Evolutionary conservation across 2,113 vertebrate genomes (phyloP), one percentile per base, ranked within the genome.

Genomic region (Cepphus grylle): DNA sequence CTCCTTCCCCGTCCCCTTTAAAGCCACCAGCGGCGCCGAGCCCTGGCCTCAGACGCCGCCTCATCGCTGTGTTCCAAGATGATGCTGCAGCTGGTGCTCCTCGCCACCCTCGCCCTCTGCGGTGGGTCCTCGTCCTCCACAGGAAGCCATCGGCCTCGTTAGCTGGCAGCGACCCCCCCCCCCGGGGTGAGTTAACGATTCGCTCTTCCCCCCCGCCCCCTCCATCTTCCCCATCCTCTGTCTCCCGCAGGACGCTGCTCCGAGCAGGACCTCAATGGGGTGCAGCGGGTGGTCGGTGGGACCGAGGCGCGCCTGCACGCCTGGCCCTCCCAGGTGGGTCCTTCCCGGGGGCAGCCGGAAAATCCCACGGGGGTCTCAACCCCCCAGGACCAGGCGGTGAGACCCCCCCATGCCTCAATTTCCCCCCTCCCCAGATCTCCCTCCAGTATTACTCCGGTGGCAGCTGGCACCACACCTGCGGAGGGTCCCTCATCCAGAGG

Each of bases 321-420:
- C 30, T 99, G 99, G 99, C 99, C 99, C n/a, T 99, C 98, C 97
- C 99, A 99, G 99, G 99, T 99, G 97, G 67, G 83, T 88, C 42
- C 56, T 45, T 30, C 12, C 15, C 0, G 0, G 47, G 9, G 14
- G 4, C 42, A 6, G 11, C 1, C 4, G 2, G 14, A 4, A 6
- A 59, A 58, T 29, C 70, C 71, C 14, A 0, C 0, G 8, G 42
- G 78, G 36, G 34, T 36, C 15, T 55, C 56, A 7, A 3, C 40
- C 19, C 13, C 1, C 23, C 0, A 0, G 42, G 20, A 23, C 53
- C 36, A 0, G 2, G 5, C 2, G 2, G 11, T 8, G 17, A 27
- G 34, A 34, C 17, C 50, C 12, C 42, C 6, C 29, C 56, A 2
- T 2, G 2, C 76, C 42, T 73, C 25, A 1, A 21, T 1, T 42